These are phyloP conservation scores for Cirrhinus molitorella DNA, from an alignment of 2,797 vertebrate species.

Conservation along the genomic window DNA sequence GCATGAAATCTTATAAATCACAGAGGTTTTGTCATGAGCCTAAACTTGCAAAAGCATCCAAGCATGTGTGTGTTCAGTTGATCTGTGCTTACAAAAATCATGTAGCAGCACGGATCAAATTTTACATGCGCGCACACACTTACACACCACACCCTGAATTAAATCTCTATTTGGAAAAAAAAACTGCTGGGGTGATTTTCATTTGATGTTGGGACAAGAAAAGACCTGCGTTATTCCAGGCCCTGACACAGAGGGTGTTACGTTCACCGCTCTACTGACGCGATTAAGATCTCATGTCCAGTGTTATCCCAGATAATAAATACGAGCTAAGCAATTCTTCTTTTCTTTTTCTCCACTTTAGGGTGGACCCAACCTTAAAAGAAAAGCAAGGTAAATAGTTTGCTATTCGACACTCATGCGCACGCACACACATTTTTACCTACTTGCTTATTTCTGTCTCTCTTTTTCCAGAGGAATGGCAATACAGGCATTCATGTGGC, in stretches of 20 bases:
- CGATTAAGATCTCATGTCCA: slow-evolving; percentile 39
- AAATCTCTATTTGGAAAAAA: slow-evolving; percentile 14
- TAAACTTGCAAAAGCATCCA: neutral
- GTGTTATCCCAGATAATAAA: slow-evolving; percentile 31
- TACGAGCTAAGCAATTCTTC: slow-evolving; percentile 6
- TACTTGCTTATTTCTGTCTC: neutral
- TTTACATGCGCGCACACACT: slow-evolving; percentile 4
- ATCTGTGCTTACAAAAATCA: slow-evolving; percentile 32
- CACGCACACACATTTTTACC: neutral
- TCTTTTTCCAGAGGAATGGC: neutral
- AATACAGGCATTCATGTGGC: slow-evolving; percentile 9
- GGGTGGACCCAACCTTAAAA: neutral
- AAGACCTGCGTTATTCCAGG: slow-evolving; percentile 34
- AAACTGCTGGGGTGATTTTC: slow-evolving; percentile 18
- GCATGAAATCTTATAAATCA: neutral
- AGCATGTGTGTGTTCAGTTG: slow-evolving; percentile 34
- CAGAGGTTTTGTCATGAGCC: neutral
- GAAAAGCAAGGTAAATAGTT: slow-evolving; percentile 3
- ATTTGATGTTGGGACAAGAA: slow-evolving; percentile 47
- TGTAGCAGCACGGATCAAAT: slow-evolving; percentile 32
- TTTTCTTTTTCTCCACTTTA: slow-evolving; percentile 22
- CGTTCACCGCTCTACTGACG: slow-evolving; percentile 1
- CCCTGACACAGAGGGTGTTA: slow-evolving; percentile 33
- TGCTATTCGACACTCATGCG: neutral
- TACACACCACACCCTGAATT: slow-evolving; percentile 36